Evolutionary conservation across 2,113 vertebrate species (phyloP), one percentile per base, ranked within the genome.

Genomic region (Perognathus longimembris): DNA sequence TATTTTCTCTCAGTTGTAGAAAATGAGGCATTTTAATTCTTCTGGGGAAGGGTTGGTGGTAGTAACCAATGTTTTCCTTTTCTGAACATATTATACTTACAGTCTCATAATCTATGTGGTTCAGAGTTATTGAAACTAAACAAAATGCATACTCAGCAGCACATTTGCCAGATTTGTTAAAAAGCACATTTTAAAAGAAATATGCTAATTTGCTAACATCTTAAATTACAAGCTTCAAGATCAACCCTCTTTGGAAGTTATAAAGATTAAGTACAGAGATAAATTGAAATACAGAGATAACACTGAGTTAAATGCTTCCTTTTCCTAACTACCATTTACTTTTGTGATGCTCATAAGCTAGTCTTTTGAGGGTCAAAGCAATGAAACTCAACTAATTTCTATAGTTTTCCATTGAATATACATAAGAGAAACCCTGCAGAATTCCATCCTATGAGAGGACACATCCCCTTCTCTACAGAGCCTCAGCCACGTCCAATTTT

Each of bases 181-280:
- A 14, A 81, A 64, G 57, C 76, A 26, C 75, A 84, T 85, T 91
- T 96, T 78, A 93, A 94, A 70, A 69, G 88, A 91, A 93, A 95
- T 73, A 81, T 59, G 4, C 3, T 82, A 63, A 28, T 73, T 96
- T 92, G 45, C 9, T 38, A 92, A 91, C 32, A 79, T 86, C 77
- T 92, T 94, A 96, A 95, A 92, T 70, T 66, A 45, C 28, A 69
- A 15, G 2, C 45, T 77, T 28, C 67, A 57, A 40, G 32, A 32
- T n/a, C 36, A 90, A 67, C 21, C 1, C 30, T 84, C 38, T 90
- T 66, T 74, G 30, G 7, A 71, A 88, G n/a, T 67, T 92, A 95
- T 87, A 83, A 71, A 92, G 74, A 64, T 45, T 38, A 34, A 96
- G 45, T 45, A 61, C 32, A 24, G 14, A 57, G 45, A 71, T 93